Evolutionary conservation across 2,113 vertebrate species (phyloP), one percentile per base, ranked within the genome.

Genomic region (Seriola aureovittata): DNA sequence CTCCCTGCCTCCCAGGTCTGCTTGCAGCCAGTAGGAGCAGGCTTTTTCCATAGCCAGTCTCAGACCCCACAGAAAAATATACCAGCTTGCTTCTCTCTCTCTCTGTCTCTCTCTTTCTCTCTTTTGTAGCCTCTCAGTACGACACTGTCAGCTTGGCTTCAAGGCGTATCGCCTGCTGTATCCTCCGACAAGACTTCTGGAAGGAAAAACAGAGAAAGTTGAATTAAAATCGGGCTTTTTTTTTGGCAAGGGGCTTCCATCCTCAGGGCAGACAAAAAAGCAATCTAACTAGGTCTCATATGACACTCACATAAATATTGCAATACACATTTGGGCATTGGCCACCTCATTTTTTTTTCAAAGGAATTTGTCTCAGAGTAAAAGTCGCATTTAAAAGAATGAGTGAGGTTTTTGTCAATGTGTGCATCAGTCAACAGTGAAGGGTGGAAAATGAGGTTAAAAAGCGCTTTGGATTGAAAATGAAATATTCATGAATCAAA

Each of bases 401-500:
- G 36, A 84, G 21, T 52, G 71, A 81, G 48, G 58, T 84, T 81
- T 58, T 81, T 90, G 78, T 89, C 77, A 69, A 54, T 60, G 48
- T 63, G 60, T 78, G 52, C 68, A 40, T 88, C 81, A 75, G 71
- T 90, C 80, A 90, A 59, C 55, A 81, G 71, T 42, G 69, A 87
- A 21, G 71, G 60, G 16, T 63, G 80, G 69, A 82, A 93, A 90
- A 88, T 82, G 40, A 86, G 84, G 92, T 89, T 93, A 91, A 93
- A 92, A 80, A 88, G 74, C 32, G 76, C 79, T 93, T 91, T 87
- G 85, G 87, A 92, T 90, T 75, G 67, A 71, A 82, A 63, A 92
- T 93, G 69, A 90, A 94, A 93, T 93, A 94, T 95, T 91, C 88
- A 94, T 92, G 91, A 93, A 72, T 89, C 67, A 59, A 84, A 94